These are phyloP conservation scores for Incurvaria masculella DNA, from an alignment of 2,888 invertebrate species.

Conservation along the genomic window DNA sequence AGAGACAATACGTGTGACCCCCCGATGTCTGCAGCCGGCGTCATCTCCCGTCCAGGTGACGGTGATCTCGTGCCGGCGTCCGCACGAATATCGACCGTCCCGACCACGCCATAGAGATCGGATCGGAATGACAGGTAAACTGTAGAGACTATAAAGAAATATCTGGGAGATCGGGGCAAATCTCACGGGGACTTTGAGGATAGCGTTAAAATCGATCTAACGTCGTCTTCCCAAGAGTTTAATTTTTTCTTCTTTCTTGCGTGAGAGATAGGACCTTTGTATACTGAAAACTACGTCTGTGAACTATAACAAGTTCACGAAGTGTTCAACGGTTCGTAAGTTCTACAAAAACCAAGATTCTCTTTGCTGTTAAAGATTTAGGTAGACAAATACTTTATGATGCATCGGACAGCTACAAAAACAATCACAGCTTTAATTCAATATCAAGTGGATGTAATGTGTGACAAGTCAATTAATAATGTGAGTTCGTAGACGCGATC, in stretches of 20 bases:
- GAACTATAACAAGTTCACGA: background rate
- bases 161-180: background rate
- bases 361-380: slow-evolving; percentile 17
- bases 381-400: slow-evolving; percentile 9
- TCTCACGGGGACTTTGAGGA: too few relatives aligned
- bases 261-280: background rate
- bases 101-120: slow-evolving; percentile 7
- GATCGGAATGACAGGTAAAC: slow-evolving; percentile 20
- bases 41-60: background rate
- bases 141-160: slow-evolving; percentile 16
- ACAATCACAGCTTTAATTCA: background rate
- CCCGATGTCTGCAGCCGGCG: slow-evolving; percentile 2
- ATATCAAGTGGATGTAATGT: background rate
- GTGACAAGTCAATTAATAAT: slow-evolving; percentile 1
- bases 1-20: background rate
- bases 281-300: background rate
- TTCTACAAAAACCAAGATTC: slow-evolving; percentile 11
- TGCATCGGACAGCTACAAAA: background rate
- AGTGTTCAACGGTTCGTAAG: too few relatives aligned
- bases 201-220: too few relatives aligned
- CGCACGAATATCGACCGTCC: slow-evolving; percentile 22
- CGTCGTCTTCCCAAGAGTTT: too few relatives aligned
- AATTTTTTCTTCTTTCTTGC: too few relatives aligned
- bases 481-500: background rate
- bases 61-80: slow-evolving; percentile 11